Evolutionary conservation across 64 coral and sea anemone genomes (phyloP).

Genomic region (Porites australiensis): DNA sequence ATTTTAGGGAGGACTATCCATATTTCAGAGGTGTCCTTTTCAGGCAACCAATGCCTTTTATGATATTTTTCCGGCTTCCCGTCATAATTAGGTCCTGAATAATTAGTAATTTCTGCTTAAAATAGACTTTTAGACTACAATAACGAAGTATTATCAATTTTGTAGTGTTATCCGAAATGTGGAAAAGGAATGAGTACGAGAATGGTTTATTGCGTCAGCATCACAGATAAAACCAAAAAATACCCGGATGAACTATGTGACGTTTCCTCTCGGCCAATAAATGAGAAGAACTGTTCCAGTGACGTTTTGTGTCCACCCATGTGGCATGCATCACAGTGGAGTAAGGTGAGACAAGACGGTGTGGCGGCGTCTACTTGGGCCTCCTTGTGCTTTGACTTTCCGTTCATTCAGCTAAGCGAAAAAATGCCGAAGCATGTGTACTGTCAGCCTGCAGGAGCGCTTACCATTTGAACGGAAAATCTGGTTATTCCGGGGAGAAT

Average conservation of each 20-base stretch:
- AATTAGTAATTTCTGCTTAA: too few relatives aligned
- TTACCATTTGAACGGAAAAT: too few relatives aligned
- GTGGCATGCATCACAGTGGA: slow-evolving; percentile 93
- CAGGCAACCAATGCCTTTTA: too few relatives aligned
- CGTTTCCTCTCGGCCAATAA: slow-evolving; percentile 57
- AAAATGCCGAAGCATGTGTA: not conserved
- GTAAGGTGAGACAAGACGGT: slow-evolving; percentile 39
- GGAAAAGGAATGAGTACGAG: slow-evolving; percentile 82
- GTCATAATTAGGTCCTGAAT: too few relatives aligned
- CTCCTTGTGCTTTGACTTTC: too few relatives aligned
- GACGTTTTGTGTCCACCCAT: slow-evolving; percentile 68
- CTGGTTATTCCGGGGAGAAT: too few relatives aligned
- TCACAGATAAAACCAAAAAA: slow-evolving; percentile 44
- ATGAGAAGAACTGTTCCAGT: slow-evolving; percentile 59
- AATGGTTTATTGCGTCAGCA: slow-evolving; percentile 88
- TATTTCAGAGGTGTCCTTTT: too few relatives aligned
- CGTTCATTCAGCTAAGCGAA: not conserved
- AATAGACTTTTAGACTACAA: too few relatives aligned
- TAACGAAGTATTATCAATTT: not conserved
- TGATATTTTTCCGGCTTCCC: too few relatives aligned
- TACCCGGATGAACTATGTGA: slow-evolving; percentile 76
- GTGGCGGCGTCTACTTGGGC: too few relatives aligned
- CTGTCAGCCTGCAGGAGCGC: too few relatives aligned
- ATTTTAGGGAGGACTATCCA: too few relatives aligned
- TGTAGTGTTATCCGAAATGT: slow-evolving; percentile 80